Evolutionary conservation across 2,113 vertebrate genomes (phyloP).

Genomic region (Ivindomyrus marchei): DNA sequence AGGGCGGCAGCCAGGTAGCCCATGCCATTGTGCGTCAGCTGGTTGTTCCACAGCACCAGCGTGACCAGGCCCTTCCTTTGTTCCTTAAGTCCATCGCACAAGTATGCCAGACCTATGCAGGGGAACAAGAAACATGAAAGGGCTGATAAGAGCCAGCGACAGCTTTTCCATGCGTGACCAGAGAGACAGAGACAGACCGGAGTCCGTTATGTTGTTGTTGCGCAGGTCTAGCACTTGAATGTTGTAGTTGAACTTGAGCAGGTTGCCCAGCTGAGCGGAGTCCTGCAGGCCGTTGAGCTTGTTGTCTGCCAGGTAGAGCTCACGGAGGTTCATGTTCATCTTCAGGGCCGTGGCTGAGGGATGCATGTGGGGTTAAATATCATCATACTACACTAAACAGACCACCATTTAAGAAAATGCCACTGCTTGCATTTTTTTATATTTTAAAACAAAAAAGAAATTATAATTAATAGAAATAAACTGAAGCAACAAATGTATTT

Average conservation of each 20-base stretch:
- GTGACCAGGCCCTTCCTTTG: constrained; percentile 84
- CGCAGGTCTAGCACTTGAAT: constrained; percentile 87
- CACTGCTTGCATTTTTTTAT: neutral
- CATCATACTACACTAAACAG: neutral
- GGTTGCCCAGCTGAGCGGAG: constrained; percentile 84
- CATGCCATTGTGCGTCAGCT: constrained; percentile 91
- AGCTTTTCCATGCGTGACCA: neutral
- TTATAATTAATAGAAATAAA: neutral
- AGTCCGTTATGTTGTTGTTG: constrained; percentile 89
- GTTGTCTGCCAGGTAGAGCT: constrained; percentile 88
- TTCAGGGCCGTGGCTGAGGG: constrained; percentile 83
- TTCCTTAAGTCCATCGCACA: constrained; percentile 90
- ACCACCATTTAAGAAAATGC: neutral
- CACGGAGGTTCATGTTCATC: constrained; percentile 89
- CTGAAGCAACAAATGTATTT: neutral
- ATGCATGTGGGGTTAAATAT: neutral
- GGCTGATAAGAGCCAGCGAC: neutral
- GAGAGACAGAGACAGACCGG: constrained; percentile 59
- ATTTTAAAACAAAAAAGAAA: neutral
- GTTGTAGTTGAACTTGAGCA: constrained; percentile 89
- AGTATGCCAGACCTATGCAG: constrained; percentile 74
- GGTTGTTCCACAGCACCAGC: constrained; percentile 94
- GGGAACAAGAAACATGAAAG: neutral
- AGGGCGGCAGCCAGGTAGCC: constrained; percentile 80
- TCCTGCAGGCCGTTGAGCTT: constrained; percentile 89